Conservation (phyloP, 2,888 invertebrate species). For the Drosophila mayaguana region DNA sequence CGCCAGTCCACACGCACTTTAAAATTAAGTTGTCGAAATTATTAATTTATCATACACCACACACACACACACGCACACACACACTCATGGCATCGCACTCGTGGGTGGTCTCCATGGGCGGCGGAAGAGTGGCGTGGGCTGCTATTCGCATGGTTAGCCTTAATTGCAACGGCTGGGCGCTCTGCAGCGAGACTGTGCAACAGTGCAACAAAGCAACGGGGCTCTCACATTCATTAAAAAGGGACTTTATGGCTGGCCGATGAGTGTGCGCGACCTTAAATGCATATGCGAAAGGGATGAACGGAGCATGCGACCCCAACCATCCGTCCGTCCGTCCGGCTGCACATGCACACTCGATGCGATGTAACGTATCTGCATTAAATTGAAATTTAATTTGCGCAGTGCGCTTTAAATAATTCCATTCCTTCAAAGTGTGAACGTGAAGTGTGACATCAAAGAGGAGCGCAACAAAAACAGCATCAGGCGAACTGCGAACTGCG, state of each 20-base stretch:
- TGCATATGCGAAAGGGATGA: conserved; percentile 38
- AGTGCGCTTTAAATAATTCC: conserved; percentile 56
- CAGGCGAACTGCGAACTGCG: background rate
- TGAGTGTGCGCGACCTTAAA: conserved; percentile 27
- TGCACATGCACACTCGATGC: conserved; percentile 37
- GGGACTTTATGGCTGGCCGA: conserved; percentile 44
- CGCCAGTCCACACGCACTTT: conserved; percentile 52
- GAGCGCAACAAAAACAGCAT: conserved; percentile 18
- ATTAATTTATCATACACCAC: conserved; percentile 67
- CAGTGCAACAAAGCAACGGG: conserved; percentile 42
- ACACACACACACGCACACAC: too few relatives aligned
- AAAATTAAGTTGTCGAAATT: conserved; percentile 70
- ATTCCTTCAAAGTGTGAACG: conserved; percentile 57
- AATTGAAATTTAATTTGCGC: conserved; percentile 53
- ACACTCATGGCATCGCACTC: background rate
- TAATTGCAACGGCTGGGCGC: conserved; percentile 62
- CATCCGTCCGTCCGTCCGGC: background rate
- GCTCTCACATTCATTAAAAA: conserved; percentile 78
- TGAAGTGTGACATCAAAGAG: conserved; percentile 67
- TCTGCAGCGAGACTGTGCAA: conserved; percentile 22
- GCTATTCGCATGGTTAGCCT: conserved; percentile 70
- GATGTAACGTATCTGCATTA: conserved; percentile 38
- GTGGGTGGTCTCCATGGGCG: conserved; percentile 20
- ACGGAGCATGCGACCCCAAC: background rate
- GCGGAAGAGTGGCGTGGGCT: conserved; percentile 32